Conservation (phyloP, 2,888 invertebrate species). For the Deilephila elpenor region DNA sequence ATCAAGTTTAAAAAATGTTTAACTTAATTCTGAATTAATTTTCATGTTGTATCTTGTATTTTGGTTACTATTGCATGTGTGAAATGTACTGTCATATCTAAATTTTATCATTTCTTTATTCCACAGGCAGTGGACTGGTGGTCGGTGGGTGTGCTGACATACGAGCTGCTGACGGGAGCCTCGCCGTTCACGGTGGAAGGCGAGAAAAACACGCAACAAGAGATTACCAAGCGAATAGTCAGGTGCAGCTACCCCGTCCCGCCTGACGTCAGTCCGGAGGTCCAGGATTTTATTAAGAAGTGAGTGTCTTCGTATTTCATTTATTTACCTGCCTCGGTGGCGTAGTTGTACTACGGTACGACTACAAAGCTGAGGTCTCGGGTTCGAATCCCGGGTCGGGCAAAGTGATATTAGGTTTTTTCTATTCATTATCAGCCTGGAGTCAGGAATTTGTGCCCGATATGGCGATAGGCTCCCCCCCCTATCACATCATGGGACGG, state of each 20-base stretch:
- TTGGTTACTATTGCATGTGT: neutral
- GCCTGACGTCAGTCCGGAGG: slow-evolving; percentile 88
- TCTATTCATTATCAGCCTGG: too few relatives aligned
- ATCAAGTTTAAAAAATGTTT: too few relatives aligned
- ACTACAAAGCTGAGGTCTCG: too few relatives aligned
- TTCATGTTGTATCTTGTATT: neutral
- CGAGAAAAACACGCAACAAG: slow-evolving; percentile 96
- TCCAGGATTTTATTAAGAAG: slow-evolving; percentile 87
- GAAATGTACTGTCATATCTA: slow-evolving; percentile 21
- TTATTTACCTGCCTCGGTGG: too few relatives aligned
- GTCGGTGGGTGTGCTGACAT: slow-evolving; percentile 98
- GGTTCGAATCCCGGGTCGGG: too few relatives aligned
- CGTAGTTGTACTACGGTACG: too few relatives aligned
- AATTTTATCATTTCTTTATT: slow-evolving; percentile 45
- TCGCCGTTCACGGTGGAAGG: slow-evolving; percentile 99
- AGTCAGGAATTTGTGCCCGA: too few relatives aligned
- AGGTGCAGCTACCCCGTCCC: slow-evolving; percentile 96
- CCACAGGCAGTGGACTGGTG: slow-evolving; percentile 98
- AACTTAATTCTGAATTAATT: too few relatives aligned
- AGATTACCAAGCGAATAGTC: slow-evolving; percentile 96
- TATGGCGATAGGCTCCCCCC: too few relatives aligned
- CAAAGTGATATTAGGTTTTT: too few relatives aligned
- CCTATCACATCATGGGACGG: too few relatives aligned
- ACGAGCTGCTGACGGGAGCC: slow-evolving; percentile 97
- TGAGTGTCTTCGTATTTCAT: slow-evolving; percentile 48